phyloP scores from a whole-genome alignment of 2,888 invertebrate genomes.

The Candidula unifasciata region DNA sequence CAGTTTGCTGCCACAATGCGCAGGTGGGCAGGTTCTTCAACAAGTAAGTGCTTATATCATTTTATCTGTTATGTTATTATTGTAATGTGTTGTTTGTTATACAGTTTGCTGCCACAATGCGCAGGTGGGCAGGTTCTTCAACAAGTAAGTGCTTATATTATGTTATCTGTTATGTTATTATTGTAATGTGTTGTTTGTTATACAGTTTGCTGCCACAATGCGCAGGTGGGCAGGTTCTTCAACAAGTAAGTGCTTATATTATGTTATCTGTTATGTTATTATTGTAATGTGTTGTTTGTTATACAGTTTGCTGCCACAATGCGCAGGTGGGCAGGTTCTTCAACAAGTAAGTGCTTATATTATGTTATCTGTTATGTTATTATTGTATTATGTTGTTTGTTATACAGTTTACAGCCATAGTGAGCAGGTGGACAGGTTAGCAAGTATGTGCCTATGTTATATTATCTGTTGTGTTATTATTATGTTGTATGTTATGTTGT shows the following conservation, averaged over 20 bases:
- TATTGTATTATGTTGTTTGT: neutral
- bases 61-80: no score
- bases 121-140: no score
- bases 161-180: no score
- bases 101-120: no score
- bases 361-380: no score
- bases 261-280: no score
- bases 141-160: no score
- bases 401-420: neutral
- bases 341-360: constrained; percentile 90
- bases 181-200: no score
- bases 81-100: neutral
- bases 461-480: no score
- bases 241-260: constrained; percentile 91
- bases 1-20: constrained; percentile 98
- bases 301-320: constrained; percentile 98
- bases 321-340: constrained; percentile 97
- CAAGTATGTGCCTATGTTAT: no score
- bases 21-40: constrained; percentile 97
- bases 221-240: constrained; percentile 96
- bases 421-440: no score
- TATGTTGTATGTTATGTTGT: no score
- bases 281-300: constrained; percentile 84
- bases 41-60: constrained; percentile 87
- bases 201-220: constrained; percentile 98